phyloP scores from a whole-genome alignment of 2,113 vertebrate species.

The human (Homo sapiens) region DNA sequence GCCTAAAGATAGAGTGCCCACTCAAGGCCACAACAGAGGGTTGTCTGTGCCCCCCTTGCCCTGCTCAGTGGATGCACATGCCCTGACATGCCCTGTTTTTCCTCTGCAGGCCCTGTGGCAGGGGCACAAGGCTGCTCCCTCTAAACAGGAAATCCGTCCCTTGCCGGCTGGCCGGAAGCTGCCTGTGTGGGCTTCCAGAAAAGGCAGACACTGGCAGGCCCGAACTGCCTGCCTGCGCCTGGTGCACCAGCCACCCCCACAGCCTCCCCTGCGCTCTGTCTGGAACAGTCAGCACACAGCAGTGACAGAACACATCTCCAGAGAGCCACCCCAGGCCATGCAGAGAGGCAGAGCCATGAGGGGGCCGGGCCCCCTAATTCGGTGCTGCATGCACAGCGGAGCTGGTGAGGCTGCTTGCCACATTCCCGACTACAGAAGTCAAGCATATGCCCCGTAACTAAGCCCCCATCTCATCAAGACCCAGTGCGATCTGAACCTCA shows the following conservation, averaged over 20 bases:
- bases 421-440: neutral
- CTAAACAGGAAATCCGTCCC: conserved; percentile 51
- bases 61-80: neutral
- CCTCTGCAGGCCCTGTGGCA: neutral
- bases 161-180: conserved; percentile 39
- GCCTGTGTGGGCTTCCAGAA: conserved; percentile 64
- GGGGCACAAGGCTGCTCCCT: neutral
- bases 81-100: neutral
- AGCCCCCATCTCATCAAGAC: neutral
- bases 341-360: neutral
- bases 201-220: conserved; percentile 64
- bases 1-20: neutral
- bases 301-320: neutral
- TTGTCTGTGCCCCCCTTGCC: neutral
- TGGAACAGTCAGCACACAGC: conserved; percentile 55
- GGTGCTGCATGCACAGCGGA: neutral
- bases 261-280: conserved; percentile 60
- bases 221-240: conserved; percentile 5
- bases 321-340: neutral
- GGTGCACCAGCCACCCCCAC: conserved; percentile 56
- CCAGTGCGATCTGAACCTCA: neutral
- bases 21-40: neutral
- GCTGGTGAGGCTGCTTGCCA: neutral
- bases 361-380: neutral
- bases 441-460: neutral